Evolutionary conservation across 1,140 invertebrate genomes (phyloP).

Genomic region (Zaprionus africanus): DNA sequence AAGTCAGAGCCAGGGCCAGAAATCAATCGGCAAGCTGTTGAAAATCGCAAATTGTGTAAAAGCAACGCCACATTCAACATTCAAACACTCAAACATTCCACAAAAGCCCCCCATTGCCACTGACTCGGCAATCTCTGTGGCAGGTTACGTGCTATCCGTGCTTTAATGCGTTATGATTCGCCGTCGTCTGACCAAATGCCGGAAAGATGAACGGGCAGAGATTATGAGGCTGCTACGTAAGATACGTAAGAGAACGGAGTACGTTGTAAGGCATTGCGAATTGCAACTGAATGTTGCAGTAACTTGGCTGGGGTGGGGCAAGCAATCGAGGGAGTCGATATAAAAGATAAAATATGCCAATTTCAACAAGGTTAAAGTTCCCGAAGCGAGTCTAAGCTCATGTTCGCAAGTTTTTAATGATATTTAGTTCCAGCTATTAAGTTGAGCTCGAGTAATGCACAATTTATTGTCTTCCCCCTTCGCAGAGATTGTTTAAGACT

Average conservation of each 20-base stretch:
- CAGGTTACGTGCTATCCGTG: conserved; percentile 29
- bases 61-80: conserved; percentile 49
- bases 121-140: conserved; percentile 28
- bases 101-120: conserved; percentile 19
- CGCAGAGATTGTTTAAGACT: conserved; percentile 8
- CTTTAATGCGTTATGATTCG: conserved; percentile 77
- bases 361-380: neutral
- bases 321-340: neutral
- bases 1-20: conserved; percentile 41
- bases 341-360: neutral
- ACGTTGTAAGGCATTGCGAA: neutral
- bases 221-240: conserved; percentile 31
- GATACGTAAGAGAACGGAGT: neutral
- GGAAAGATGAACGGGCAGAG: conserved; percentile 70
- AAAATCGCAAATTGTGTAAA: conserved; percentile 77
- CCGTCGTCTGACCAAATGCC: conserved; percentile 61
- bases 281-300: neutral
- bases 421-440: conserved; percentile 2
- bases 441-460: neutral
- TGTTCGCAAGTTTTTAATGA: neutral
- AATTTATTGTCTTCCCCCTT: neutral
- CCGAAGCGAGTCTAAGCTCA: neutral
- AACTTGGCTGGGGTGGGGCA: neutral
- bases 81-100: neutral
- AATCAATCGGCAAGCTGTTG: conserved; percentile 81